These are phyloP conservation scores for Apodemus speciosus DNA, from an alignment of 2,113 vertebrate species.

Conservation along the genomic window DNA sequence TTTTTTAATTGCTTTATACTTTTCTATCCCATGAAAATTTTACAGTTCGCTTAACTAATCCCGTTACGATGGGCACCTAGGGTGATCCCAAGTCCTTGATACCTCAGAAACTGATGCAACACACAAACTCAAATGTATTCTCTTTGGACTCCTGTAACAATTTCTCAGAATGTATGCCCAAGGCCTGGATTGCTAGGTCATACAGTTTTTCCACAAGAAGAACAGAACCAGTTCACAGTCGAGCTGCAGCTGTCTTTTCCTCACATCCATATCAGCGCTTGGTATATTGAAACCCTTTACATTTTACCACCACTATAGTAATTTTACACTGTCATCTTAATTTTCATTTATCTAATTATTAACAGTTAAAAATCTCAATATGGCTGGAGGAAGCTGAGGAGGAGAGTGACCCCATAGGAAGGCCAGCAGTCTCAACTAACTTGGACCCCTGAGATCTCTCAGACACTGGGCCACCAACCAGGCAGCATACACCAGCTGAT, in stretches of 20 bases:
- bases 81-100: conserved; percentile 47
- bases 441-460: too few species aligned
- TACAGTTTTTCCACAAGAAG: not conserved
- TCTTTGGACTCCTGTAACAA: conserved; percentile 4
- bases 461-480: too few species aligned
- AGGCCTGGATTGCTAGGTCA: not conserved
- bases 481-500: too few species aligned
- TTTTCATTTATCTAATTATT: conserved; percentile 53
- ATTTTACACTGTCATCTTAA: conserved; percentile 48
- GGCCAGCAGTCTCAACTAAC: too few species aligned
- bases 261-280: conserved; percentile 18
- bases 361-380: conserved; percentile 56
- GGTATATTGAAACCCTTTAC: conserved; percentile 22
- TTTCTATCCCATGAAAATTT: conserved; percentile 17
- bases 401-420: too few species aligned
- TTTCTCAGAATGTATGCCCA: conserved; percentile 8
- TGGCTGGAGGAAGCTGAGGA: not conserved
- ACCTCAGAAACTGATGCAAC: conserved; percentile 21
- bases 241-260: not conserved
- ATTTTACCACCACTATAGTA: conserved; percentile 5
- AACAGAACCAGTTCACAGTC: not conserved
- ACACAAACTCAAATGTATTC: conserved; percentile 4
- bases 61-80: not conserved
- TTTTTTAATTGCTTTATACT: conserved; percentile 37
- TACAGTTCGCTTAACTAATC: conserved; percentile 23